Percentiles rank a stretch among this genome's conserved stretches.
Evolutionary conservation across 2,888 invertebrate genomes (phyloP).

Genomic region (Dicycla oo): DNA sequence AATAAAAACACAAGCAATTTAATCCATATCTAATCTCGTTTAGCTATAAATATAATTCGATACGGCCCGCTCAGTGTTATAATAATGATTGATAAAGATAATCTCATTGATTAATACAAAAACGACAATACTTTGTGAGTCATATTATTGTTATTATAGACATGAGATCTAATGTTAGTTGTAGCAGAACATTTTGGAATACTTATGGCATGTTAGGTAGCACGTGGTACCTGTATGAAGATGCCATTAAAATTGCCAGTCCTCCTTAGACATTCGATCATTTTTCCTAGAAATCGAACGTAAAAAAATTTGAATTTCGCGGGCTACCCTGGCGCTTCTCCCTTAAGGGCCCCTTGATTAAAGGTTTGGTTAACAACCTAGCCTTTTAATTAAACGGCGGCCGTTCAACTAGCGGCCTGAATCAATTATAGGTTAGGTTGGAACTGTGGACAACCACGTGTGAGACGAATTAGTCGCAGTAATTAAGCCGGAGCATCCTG

Average conservation of each 20-base stretch:
- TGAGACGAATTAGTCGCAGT: too few species aligned
- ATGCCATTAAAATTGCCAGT: neutral
- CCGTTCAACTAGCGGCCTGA: too few species aligned
- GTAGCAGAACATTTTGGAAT: neutral
- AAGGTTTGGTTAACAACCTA: too few species aligned
- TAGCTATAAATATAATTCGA: slow-evolving; percentile 26
- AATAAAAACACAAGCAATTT: slow-evolving; percentile 36
- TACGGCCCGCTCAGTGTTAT: slow-evolving; percentile 22
- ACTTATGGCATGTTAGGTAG: neutral
- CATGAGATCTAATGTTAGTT: neutral
- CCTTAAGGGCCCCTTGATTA: too few species aligned
- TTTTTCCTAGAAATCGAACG: too few species aligned
- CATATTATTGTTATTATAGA: slow-evolving; percentile 5
- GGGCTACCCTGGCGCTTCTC: too few species aligned
- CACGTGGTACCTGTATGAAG: neutral
- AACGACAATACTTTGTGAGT: slow-evolving; percentile 19
- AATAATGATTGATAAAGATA: slow-evolving; percentile 40
- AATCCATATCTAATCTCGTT: slow-evolving; percentile 38
- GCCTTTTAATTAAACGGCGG: too few species aligned
- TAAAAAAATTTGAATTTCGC: too few species aligned
- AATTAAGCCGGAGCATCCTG: too few species aligned
- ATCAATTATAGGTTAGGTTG: too few species aligned
- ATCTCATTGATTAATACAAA: slow-evolving; percentile 29
- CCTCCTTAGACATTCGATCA: neutral
- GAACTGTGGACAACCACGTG: too few species aligned